phyloP scores from a whole-genome alignment of 2,888 invertebrate genomes.

The Melanophora roralis region DNA sequence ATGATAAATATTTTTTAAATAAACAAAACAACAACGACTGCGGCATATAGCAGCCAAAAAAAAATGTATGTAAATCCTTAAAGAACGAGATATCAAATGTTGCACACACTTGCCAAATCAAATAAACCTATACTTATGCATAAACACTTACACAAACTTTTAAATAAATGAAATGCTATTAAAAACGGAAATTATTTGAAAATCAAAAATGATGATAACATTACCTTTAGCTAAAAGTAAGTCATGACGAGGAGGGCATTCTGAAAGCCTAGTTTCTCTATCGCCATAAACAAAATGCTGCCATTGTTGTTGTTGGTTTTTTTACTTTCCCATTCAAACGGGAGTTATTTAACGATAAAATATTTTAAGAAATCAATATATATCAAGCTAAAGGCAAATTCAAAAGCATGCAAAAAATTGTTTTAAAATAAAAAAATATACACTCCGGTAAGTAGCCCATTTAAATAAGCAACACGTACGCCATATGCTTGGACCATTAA shows the following conservation, averaged over 20 bases:
- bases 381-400: conserved; percentile 24
- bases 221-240: conserved; percentile 56
- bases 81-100: conserved; percentile 46
- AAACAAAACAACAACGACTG: conserved; percentile 33
- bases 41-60: conserved; percentile 6
- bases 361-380: conserved; percentile 56
- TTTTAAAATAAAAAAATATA: conserved; percentile 26
- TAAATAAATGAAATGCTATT: conserved; percentile 56
- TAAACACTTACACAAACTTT: neutral
- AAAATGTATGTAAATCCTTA: conserved; percentile 52
- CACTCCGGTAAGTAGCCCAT: conserved; percentile 63
- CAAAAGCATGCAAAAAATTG: conserved; percentile 8
- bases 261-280: conserved; percentile 23
- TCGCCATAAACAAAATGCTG: neutral
- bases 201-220: conserved; percentile 62
- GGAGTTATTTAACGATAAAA: conserved; percentile 22
- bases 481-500: conserved; percentile 63
- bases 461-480: conserved; percentile 66
- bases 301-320: neutral
- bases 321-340: neutral
- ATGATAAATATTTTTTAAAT: conserved; percentile 60
- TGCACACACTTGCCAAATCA: too few relatives aligned
- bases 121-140: too few relatives aligned
- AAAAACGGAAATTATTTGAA: conserved; percentile 62
- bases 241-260: conserved; percentile 30